A percentile compares a stretch with the other conserved stretches of the same genome.
Evolutionary conservation across 2,797 vertebrate genomes (phyloP).

Genomic region (Enteromius radiatus): DNA sequence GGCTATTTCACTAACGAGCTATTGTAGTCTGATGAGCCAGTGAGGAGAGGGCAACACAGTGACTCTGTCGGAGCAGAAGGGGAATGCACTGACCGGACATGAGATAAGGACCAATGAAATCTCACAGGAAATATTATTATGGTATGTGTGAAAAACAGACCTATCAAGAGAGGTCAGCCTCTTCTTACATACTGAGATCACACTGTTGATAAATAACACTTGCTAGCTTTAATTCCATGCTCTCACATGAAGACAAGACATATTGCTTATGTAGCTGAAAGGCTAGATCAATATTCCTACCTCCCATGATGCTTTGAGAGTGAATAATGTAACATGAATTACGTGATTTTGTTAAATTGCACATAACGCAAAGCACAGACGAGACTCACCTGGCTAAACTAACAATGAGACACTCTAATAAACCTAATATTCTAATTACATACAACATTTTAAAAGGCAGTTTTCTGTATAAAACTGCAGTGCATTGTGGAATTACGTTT

Average conservation of each 20-base stretch:
- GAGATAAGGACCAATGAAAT: constrained; percentile 29
- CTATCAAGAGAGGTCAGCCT: constrained; percentile 8
- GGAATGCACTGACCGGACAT: constrained; percentile 22
- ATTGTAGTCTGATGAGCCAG: constrained; percentile 42
- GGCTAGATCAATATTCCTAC: neutral
- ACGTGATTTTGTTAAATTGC: neutral
- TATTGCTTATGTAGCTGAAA: neutral
- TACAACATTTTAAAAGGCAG: no score
- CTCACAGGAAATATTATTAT: constrained; percentile 14
- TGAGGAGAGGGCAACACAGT: constrained; percentile 16
- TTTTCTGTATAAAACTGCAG: neutral
- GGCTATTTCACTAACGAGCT: constrained; percentile 61
- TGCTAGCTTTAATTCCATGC: neutral
- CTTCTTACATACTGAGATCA: constrained; percentile 1
- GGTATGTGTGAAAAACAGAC: neutral
- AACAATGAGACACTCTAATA: no score
- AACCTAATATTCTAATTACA: no score
- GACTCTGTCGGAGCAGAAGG: constrained; percentile 14
- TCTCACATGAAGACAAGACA: neutral
- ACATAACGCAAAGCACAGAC: no score
- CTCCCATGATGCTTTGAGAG: neutral
- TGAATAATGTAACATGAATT: neutral
- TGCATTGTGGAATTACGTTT: neutral
- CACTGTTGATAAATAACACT: neutral
- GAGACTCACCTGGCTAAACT: no score